Percentiles rank a stretch among this genome's conserved stretches.
Conservation (phyloP, 2,113 vertebrate species). For the Kryptolebias marmoratus region DNA sequence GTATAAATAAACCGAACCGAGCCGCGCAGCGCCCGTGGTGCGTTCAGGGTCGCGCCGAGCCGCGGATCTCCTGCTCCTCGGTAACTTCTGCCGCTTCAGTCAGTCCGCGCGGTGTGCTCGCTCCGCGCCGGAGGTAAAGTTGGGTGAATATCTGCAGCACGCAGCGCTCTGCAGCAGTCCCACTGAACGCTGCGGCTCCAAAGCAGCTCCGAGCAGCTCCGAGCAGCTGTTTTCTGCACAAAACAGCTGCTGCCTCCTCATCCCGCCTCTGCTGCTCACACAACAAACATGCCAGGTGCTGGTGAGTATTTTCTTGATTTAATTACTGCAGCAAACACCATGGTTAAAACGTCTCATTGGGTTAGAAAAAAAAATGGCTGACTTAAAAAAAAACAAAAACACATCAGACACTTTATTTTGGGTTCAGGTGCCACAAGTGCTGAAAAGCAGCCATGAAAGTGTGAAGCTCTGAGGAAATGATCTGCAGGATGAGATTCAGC, state of each 20-base stretch:
- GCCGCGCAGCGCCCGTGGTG: background rate
- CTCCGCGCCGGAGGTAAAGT: conserved; percentile 10
- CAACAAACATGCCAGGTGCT: conserved; percentile 12
- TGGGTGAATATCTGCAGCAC: conserved; percentile 9
- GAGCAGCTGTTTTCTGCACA: conserved; percentile 8
- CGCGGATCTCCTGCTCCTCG: background rate
- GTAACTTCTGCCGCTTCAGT: background rate
- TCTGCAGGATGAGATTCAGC: too few relatives aligned
- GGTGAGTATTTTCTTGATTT: conserved; percentile 32
- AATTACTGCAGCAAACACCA: background rate
- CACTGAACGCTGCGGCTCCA: conserved; percentile 49
- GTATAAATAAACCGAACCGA: conserved; percentile 42
- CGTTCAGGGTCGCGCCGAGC: background rate
- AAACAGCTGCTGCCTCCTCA: background rate
- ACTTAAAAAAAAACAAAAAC: too few relatives aligned
- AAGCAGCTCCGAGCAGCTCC: conserved; percentile 40
- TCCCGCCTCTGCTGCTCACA: background rate
- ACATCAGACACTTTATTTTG: too few relatives aligned
- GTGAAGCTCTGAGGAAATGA: too few relatives aligned
- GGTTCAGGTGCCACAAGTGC: too few relatives aligned
- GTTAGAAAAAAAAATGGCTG: too few relatives aligned
- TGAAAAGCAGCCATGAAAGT: too few relatives aligned
- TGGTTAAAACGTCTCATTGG: too few relatives aligned
- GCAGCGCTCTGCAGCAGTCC: conserved; percentile 54
- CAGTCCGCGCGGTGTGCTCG: background rate